phyloP scores from a whole-genome alignment of 2,888 invertebrate genomes.

The Mythimna ferrago region DNA sequence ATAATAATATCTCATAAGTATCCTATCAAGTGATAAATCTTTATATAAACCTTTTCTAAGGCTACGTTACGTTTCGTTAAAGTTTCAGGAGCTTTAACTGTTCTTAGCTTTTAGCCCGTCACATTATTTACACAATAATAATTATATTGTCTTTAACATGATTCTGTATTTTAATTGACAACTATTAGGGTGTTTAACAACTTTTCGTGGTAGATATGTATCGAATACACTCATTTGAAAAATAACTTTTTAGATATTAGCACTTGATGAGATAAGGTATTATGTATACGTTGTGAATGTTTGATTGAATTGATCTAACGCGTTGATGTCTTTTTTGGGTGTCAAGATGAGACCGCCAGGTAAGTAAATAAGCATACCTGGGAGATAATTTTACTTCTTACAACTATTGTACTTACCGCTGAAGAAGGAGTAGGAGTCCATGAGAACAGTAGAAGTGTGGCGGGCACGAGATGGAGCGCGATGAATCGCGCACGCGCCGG shows the following conservation, averaged over 20 bases:
- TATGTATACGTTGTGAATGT: conserved; percentile 15
- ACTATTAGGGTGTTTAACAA: neutral
- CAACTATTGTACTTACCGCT: conserved; percentile 80
- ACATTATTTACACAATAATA: conserved; percentile 11
- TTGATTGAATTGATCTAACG: conserved; percentile 44
- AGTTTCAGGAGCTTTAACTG: neutral
- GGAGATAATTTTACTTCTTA: conserved; percentile 39
- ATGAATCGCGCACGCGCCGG: conserved; percentile 87
- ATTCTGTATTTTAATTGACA: neutral
- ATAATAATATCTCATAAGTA: neutral
- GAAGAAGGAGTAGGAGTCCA: conserved; percentile 75
- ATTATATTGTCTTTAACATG: neutral
- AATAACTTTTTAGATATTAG: neutral
- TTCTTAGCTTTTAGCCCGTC: conserved; percentile 2
- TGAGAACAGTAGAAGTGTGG: conserved; percentile 79
- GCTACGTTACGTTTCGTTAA: neutral
- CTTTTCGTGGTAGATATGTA: neutral
- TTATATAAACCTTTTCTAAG: neutral
- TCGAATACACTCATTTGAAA: conserved; percentile 4
- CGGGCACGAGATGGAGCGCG: conserved; percentile 81
- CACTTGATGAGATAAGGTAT: neutral
- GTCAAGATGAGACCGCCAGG: conserved; percentile 20
- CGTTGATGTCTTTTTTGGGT: conserved; percentile 75
- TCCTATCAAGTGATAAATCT: neutral
- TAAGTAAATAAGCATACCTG: conserved; percentile 30